Evolutionary conservation across 1,140 invertebrate genomes (phyloP).

Genomic region (Lysiphlebus fabarum): DNA sequence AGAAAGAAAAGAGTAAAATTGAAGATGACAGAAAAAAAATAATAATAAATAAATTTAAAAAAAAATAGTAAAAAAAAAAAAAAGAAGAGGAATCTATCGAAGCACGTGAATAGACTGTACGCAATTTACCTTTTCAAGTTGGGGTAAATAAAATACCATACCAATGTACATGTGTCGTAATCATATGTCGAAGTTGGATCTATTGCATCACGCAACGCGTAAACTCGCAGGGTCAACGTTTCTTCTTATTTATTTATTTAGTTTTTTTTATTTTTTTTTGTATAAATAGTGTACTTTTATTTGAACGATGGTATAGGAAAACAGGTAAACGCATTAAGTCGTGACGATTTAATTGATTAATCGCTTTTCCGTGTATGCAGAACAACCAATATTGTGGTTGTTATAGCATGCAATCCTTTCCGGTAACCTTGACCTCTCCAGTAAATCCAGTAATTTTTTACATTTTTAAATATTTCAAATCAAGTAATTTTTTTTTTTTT

Average conservation of each 20-base stretch:
- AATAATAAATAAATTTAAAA: conserved; percentile 1
- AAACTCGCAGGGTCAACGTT: conserved; percentile 19
- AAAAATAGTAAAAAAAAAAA: not conserved
- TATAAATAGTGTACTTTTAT: conserved; percentile 7
- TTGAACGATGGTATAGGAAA: conserved; percentile 20
- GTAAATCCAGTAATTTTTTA: conserved; percentile 1
- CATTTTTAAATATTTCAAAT: not conserved
- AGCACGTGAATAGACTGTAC: not conserved
- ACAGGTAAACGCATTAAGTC: conserved; percentile 29
- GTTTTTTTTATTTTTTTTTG: conserved; percentile 11
- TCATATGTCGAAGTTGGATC: conserved; percentile 40
- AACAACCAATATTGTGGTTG: conserved; percentile 5
- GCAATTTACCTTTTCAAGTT: conserved; percentile 2
- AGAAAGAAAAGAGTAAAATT: not conserved
- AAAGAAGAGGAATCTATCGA: not conserved
- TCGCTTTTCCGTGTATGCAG: conserved; percentile 29
- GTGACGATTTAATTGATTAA: conserved; percentile 42
- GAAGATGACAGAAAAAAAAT: not conserved
- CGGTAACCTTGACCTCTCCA: conserved; percentile 13
- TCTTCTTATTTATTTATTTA: too few species aligned
- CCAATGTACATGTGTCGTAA: conserved; percentile 36
- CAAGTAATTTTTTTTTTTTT: not conserved
- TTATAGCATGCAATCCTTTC: conserved; percentile 25
- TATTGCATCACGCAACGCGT: conserved; percentile 38
- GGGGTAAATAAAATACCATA: conserved; percentile 19